phyloP scores from a whole-genome alignment of 2,888 invertebrate species.

The Mongoloraphidia duomilia region DNA sequence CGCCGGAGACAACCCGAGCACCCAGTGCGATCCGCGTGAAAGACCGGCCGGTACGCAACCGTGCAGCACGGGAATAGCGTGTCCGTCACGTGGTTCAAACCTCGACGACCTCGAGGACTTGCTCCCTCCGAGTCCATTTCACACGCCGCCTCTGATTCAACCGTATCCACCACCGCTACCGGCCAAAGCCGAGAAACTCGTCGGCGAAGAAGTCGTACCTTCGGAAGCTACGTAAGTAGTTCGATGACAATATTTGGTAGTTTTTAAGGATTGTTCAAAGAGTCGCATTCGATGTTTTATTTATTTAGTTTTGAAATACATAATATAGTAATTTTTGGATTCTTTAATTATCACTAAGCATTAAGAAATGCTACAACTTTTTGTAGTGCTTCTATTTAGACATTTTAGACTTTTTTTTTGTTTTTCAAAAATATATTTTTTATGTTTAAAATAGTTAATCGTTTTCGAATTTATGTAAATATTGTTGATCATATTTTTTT shows the following conservation, averaged over 20 bases:
- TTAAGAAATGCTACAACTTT: too few species aligned
- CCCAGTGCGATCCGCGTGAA: conserved; percentile 49
- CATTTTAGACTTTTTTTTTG: too few species aligned
- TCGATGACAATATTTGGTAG: background rate
- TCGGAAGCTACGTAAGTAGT: conserved; percentile 66
- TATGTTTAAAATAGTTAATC: too few species aligned
- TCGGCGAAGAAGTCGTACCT: conserved; percentile 55
- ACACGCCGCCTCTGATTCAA: conserved; percentile 52
- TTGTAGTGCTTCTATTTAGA: too few species aligned
- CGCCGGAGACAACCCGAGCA: conserved; percentile 35
- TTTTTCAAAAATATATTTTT: too few species aligned
- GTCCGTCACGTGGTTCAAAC: conserved; percentile 28
- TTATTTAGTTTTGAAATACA: too few species aligned
- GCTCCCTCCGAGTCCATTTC: conserved; percentile 41
- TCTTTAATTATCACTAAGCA: too few species aligned
- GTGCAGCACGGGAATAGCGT: conserved; percentile 61
- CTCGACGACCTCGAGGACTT: conserved; percentile 42
- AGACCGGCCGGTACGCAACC: conserved; percentile 56
- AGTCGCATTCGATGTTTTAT: too few species aligned
- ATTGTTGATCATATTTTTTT: too few species aligned
- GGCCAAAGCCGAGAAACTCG: conserved; percentile 50
- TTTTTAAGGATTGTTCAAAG: background rate
- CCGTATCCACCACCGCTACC: conserved; percentile 49
- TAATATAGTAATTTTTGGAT: too few species aligned
- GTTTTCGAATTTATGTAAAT: too few species aligned